Conservation (phyloP, 1,140 invertebrate species). For the Drosophila parabipectinata region DNA sequence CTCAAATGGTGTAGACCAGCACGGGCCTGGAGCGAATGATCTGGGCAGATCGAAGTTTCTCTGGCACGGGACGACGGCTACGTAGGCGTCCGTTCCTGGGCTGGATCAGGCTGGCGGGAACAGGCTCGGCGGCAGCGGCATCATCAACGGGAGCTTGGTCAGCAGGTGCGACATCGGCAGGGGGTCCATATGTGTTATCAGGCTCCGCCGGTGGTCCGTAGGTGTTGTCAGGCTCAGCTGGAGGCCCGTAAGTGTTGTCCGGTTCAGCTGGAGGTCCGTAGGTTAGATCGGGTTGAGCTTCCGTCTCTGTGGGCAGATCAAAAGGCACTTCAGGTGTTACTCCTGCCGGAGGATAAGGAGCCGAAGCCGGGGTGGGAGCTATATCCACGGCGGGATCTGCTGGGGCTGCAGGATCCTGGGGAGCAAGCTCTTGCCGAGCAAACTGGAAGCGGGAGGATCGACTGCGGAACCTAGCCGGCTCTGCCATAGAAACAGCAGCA, state of each 20-base stretch:
- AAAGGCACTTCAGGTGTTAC: constrained; percentile 73
- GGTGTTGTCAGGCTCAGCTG: constrained; percentile 45
- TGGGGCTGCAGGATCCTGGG: constrained; percentile 30
- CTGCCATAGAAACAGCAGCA: constrained; percentile 37
- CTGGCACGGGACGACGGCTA: constrained; percentile 44
- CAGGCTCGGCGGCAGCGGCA: constrained; percentile 48
- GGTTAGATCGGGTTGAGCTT: constrained; percentile 72
- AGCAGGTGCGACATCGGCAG: constrained; percentile 44
- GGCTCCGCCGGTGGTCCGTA: constrained; percentile 64
- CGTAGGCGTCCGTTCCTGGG: constrained; percentile 66
- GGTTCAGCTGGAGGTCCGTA: constrained; percentile 62
- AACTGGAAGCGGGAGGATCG: constrained; percentile 61
- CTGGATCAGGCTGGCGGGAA: constrained; percentile 69
- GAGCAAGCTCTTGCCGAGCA: constrained; percentile 66
- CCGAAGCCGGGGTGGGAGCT: constrained; percentile 55
- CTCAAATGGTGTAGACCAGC: constrained; percentile 65
- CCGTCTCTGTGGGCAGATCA: constrained; percentile 74
- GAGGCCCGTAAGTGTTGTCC: constrained; percentile 62
- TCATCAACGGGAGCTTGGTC: constrained; percentile 46
- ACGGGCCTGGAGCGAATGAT: constrained; percentile 70
- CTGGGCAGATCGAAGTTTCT: constrained; percentile 64
- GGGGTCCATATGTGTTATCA: constrained; percentile 69
- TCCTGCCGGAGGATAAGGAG: constrained; percentile 74
- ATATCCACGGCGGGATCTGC: constrained; percentile 37
- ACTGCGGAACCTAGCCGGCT: constrained; percentile 46